Evolutionary conservation across 2,888 invertebrate species (phyloP), one percentile per base, ranked within the genome.

Genomic region (Stegana nigrithorax): DNA sequence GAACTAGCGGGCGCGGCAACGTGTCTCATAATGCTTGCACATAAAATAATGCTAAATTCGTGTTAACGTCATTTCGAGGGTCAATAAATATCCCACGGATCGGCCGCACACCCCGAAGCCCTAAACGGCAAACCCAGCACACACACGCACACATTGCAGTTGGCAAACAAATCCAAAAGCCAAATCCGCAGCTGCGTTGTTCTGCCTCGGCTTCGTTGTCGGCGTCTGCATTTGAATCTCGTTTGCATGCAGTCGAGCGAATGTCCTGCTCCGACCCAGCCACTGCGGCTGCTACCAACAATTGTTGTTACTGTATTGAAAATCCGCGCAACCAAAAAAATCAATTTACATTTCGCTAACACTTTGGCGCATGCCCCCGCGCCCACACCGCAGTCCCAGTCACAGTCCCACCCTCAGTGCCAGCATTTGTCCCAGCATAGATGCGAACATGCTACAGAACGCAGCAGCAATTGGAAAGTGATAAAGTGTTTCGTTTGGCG

Each of bases 51-150:
- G 66, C 61, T 61, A 61, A 63, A 62, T 66, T 32, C 63, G 42
- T 59, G 61, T 63, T 59, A 62, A 61, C 59, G 56, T 59, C 59
- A 62, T 36, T 62, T 59, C 36, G 42, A 57, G 44, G 63, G 51
- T 63, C 66, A 63, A 62, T 66, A 63, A 63, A 66, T 63, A 59
- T 61, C 23, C n/a, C 12, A 19, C 8, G 12, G 21, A 7, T 47
- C 23, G 21, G 21, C 42, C n/a, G 42, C 42, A 14, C 12, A 42
- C 42, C 39, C 7, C 50, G 12, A 51, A n/a, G 25, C 25, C 51
- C 26, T 65, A 66, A 42, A 57, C 26, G 56, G 17, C 63, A 63
- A 73, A 72, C 68, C 66, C 67, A 65, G 47, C 65, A 65, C 66
- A 47, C 14, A 17, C 14, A 7, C 10, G 14, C 53, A 57, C 63